Conservation (phyloP, 92 coral and sea anemone species). For the Epizoanthus rinbou region DNA sequence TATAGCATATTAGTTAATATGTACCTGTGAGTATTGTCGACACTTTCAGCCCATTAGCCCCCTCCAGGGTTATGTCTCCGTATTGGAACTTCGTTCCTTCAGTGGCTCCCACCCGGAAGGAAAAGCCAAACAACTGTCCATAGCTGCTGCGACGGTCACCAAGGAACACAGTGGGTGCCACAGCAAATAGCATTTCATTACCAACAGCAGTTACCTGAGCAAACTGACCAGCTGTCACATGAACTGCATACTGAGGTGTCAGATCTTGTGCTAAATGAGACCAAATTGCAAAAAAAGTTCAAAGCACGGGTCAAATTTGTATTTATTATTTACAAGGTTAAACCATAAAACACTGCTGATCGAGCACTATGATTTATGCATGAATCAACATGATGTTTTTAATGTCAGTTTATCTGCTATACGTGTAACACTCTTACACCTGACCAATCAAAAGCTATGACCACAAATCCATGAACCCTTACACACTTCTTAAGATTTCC, state of each 20-base stretch:
- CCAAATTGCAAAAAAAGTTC: no score
- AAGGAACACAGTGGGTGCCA: slow-evolving; percentile 78
- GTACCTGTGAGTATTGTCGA: slow-evolving; percentile 74
- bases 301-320: no score
- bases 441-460: no score
- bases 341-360: no score
- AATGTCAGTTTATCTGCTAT: no score
- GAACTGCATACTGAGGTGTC: slow-evolving; percentile 76
- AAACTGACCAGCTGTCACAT: slow-evolving; percentile 52
- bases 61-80: slow-evolving; percentile 74
- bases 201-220: slow-evolving; percentile 90
- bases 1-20: background rate
- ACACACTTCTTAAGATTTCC: no score
- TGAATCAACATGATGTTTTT: no score
- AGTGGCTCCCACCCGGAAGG: slow-evolving; percentile 83
- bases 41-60: slow-evolving; percentile 71
- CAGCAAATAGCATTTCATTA: slow-evolving; percentile 79
- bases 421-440: no score
- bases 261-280: slow-evolving; percentile 72
- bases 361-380: no score
- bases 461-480: no score
- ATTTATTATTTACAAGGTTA: no score
- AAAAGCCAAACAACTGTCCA: slow-evolving; percentile 85
- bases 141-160: slow-evolving; percentile 88
- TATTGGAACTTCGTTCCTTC: slow-evolving; percentile 74